A percentile compares a stretch with the other conserved stretches of the same genome.
These are phyloP conservation scores for Acanthopagrus latus DNA, from an alignment of 2,797 vertebrate species.

Conservation along the genomic window DNA sequence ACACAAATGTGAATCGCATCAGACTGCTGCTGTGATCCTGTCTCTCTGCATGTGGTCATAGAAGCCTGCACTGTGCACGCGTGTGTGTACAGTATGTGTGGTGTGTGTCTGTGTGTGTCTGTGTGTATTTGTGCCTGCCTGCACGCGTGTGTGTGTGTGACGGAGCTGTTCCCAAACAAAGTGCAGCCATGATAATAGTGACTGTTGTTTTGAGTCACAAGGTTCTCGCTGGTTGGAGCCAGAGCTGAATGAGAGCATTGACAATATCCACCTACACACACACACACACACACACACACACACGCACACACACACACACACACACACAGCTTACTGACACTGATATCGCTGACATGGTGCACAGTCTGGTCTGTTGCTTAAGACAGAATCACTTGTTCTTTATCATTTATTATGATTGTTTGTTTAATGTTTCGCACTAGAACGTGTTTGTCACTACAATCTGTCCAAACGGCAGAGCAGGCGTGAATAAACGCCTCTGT, in stretches of 20 bases:
- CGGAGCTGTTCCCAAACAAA: slow-evolving; percentile 53
- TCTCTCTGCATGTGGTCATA: not conserved
- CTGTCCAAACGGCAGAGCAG: not conserved
- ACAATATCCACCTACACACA: slow-evolving; percentile 61
- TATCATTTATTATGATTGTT: not conserved
- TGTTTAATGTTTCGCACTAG: not conserved
- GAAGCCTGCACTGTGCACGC: slow-evolving; percentile 3
- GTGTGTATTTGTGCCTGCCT: slow-evolving; percentile 21
- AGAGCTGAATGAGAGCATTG: slow-evolving; percentile 78
- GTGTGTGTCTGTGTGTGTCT: slow-evolving; percentile 28
- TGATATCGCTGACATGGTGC: slow-evolving; percentile 47
- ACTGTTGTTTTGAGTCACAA: slow-evolving; percentile 80
- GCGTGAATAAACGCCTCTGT: not conserved
- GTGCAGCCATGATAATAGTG: slow-evolving; percentile 71
- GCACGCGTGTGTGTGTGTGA: slow-evolving; percentile 19
- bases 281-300: slow-evolving; percentile 36
- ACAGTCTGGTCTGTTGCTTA: not conserved
- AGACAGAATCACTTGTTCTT: slow-evolving; percentile 5
- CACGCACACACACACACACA: slow-evolving; percentile 34
- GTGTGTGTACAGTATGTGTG: slow-evolving; percentile 25
- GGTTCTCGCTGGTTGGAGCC: slow-evolving; percentile 59
- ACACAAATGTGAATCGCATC: slow-evolving; percentile 6
- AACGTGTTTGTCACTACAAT: not conserved
- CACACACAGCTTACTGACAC: slow-evolving; percentile 48
- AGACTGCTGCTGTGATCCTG: slow-evolving; percentile 10